Conservation (phyloP, 2,113 vertebrate species). For the Poeciliopsis retropinna region DNA sequence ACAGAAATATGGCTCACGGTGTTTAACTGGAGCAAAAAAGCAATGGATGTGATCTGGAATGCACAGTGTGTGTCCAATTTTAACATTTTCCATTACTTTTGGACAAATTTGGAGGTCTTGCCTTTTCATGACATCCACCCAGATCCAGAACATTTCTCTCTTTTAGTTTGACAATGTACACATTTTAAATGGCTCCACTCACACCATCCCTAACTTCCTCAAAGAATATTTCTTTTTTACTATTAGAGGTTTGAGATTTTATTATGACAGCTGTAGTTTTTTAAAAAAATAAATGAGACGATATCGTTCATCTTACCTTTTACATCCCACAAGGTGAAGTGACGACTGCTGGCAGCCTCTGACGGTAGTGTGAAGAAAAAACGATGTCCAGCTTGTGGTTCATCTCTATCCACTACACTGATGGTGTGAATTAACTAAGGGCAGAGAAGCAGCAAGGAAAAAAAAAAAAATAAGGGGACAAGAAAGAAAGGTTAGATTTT, state of each 20-base stretch:
- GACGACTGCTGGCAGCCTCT: slow-evolving; percentile 86
- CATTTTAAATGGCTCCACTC: slow-evolving; percentile 5
- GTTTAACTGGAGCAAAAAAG: no score
- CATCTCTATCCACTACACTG: slow-evolving; percentile 94
- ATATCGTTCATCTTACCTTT: slow-evolving; percentile 84
- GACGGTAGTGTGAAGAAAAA: slow-evolving; percentile 93
- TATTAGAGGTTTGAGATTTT: background rate
- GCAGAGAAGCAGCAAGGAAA: slow-evolving; percentile 16
- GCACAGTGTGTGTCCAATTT: background rate
- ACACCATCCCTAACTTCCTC: background rate
- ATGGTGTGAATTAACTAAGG: slow-evolving; percentile 95
- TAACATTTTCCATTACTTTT: background rate
- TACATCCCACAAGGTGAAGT: slow-evolving; percentile 92
- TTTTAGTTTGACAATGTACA: background rate
- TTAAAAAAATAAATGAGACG: background rate
- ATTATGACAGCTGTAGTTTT: background rate
- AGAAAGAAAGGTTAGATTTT: slow-evolving; percentile 35
- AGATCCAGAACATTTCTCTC: background rate
- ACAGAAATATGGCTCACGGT: no score
- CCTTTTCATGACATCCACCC: background rate
- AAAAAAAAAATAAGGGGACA: slow-evolving; percentile 10
- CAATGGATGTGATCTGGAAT: no score
- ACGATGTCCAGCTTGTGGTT: slow-evolving; percentile 91
- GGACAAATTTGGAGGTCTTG: background rate
- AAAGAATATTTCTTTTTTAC: background rate